A percentile compares a stretch with the other conserved stretches of the same genome.
phyloP scores from a whole-genome alignment of 2,888 invertebrate genomes.

The Nysson spinosus region DNA sequence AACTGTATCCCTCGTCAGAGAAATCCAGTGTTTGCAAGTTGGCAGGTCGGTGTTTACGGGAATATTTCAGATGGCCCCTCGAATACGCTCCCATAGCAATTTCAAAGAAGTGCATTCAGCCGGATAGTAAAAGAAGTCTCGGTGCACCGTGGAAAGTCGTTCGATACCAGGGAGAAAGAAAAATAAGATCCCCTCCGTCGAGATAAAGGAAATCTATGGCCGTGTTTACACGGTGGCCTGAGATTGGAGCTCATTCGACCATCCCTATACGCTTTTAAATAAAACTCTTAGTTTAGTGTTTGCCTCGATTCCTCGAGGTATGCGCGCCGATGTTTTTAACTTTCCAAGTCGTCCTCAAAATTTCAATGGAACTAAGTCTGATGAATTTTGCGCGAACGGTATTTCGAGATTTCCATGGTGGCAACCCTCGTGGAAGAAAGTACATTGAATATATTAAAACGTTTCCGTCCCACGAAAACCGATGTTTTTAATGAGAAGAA shows the following conservation, averaged over 20 bases:
- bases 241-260: slow-evolving; percentile 53
- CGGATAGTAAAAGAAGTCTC: slow-evolving; percentile 28
- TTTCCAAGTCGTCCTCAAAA: no score
- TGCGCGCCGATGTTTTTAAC: slow-evolving; percentile 1
- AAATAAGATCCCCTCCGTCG: slow-evolving; percentile 39
- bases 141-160: slow-evolving; percentile 28
- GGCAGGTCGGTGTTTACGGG: slow-evolving; percentile 10
- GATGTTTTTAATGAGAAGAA: slow-evolving; percentile 1
- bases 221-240: slow-evolving; percentile 56
- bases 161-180: slow-evolving; percentile 34
- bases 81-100: slow-evolving; percentile 21
- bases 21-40: not conserved
- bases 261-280: slow-evolving; percentile 37
- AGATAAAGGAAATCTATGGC: slow-evolving; percentile 61
- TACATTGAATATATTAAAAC: not conserved
- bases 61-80: slow-evolving; percentile 37
- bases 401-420: not conserved
- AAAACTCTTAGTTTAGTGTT: slow-evolving; percentile 43
- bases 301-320: slow-evolving; percentile 5
- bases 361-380: no score
- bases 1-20: no score
- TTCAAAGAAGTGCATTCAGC: slow-evolving; percentile 29
- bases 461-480: not conserved
- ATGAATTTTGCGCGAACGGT: no score
- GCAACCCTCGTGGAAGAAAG: not conserved